Percentiles rank a stretch among this genome's conserved stretches.
Evolutionary conservation across 2,113 vertebrate species (phyloP).

Genomic region (Galbula dea): DNA sequence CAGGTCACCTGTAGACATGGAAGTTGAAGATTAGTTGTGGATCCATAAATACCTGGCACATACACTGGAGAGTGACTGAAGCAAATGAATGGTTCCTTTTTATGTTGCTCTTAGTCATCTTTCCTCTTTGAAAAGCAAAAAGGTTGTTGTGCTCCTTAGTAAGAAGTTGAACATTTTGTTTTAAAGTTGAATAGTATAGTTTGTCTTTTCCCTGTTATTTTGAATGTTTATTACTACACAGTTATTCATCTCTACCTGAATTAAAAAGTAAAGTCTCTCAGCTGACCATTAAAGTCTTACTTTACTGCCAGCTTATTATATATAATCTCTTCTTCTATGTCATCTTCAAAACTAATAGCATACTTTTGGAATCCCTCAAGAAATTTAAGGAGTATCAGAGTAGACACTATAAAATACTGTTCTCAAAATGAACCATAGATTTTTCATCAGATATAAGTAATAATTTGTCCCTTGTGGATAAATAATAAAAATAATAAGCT

Average conservation of each 20-base stretch:
- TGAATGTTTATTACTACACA: not conserved
- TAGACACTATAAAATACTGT: not conserved
- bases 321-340: not conserved
- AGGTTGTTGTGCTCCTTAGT: not conserved
- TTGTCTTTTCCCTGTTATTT: not conserved
- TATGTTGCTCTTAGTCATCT: not conserved
- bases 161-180: not conserved
- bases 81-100: not conserved
- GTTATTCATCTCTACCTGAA: not conserved
- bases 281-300: not conserved
- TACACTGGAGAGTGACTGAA: not conserved
- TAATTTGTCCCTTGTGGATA: not conserved
- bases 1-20: not conserved
- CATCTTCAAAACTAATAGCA: slow-evolving; percentile 5
- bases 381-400: not conserved
- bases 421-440: not conserved
- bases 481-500: not conserved
- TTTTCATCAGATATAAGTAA: not conserved
- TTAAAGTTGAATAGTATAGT: not conserved
- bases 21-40: not conserved
- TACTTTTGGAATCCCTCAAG: not conserved
- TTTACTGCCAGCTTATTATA: not conserved
- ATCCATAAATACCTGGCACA: not conserved
- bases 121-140: not conserved
- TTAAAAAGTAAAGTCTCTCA: not conserved